Conservation (phyloP, 2,888 invertebrate species). For the Alentia gelatinosa region DNA sequence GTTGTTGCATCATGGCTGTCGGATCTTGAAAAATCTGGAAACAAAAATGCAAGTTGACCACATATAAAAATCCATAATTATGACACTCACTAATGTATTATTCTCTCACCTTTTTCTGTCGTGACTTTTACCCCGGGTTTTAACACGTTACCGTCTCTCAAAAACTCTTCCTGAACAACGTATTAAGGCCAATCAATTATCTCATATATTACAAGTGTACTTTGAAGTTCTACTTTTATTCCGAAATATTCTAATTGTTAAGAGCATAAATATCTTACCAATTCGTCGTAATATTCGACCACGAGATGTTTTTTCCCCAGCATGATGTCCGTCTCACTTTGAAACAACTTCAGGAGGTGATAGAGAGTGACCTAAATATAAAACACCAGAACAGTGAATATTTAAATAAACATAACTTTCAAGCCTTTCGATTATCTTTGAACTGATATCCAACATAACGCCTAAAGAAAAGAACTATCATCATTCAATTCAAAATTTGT, state of each 20-base stretch:
- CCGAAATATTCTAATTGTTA: background rate
- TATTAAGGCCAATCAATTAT: background rate
- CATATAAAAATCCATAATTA: background rate
- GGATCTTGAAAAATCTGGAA: conserved; percentile 82
- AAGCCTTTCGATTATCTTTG: background rate
- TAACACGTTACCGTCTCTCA: no score
- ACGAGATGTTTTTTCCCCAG: conserved; percentile 85
- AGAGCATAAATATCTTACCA: conserved; percentile 59
- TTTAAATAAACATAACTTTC: no score
- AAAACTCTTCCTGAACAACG: background rate
- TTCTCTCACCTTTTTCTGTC: no score
- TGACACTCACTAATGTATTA: no score
- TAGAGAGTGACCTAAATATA: conserved; percentile 92
- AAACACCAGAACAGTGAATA: no score
- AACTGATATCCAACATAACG: background rate
- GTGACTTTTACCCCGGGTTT: no score
- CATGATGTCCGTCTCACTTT: conserved; percentile 84
- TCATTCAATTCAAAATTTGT: no score
- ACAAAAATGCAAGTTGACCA: background rate
- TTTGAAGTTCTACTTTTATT: background rate
- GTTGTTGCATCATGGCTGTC: conserved; percentile 89
- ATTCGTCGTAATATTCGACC: conserved; percentile 95
- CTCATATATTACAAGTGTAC: background rate
- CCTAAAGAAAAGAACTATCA: no score
- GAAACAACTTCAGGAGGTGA: conserved; percentile 96